A percentile compares a stretch with the other conserved stretches of the same genome.
Conservation (phyloP, 2,113 vertebrate species). For the Rattus norvegicus region DNA sequence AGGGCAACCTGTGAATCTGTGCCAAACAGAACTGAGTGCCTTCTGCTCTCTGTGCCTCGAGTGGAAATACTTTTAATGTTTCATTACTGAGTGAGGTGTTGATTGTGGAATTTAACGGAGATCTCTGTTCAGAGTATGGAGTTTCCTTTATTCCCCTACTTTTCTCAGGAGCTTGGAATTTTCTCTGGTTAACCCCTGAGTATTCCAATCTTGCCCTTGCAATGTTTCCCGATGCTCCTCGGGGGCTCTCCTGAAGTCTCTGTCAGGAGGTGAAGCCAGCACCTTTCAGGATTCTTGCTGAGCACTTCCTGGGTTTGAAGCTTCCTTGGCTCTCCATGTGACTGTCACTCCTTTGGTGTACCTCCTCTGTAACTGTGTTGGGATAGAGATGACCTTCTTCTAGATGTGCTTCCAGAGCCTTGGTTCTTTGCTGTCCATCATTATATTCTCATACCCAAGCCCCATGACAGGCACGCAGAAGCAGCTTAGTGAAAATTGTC, state of each 20-base stretch:
- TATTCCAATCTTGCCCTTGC: background rate
- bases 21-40: background rate
- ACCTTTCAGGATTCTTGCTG: too few species aligned
- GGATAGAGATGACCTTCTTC: background rate
- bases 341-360: background rate
- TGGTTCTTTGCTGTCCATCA: background rate
- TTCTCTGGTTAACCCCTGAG: background rate
- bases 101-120: background rate
- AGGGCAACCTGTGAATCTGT: background rate
- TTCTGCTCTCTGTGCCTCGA: background rate
- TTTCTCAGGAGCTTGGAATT: background rate
- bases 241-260: background rate
- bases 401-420: background rate
- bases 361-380: background rate
- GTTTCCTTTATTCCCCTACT: background rate
- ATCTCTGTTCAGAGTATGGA: background rate
- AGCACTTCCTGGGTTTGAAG: background rate
- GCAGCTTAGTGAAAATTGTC: background rate
- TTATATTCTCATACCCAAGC: background rate
- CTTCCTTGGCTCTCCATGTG: background rate
- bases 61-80: background rate
- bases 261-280: background rate
- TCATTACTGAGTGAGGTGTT: background rate
- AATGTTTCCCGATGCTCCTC: background rate
- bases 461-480: background rate